These are phyloP conservation scores for Herminia tarsipennalis DNA, from an alignment of 2,888 invertebrate species.

Conservation along the genomic window DNA sequence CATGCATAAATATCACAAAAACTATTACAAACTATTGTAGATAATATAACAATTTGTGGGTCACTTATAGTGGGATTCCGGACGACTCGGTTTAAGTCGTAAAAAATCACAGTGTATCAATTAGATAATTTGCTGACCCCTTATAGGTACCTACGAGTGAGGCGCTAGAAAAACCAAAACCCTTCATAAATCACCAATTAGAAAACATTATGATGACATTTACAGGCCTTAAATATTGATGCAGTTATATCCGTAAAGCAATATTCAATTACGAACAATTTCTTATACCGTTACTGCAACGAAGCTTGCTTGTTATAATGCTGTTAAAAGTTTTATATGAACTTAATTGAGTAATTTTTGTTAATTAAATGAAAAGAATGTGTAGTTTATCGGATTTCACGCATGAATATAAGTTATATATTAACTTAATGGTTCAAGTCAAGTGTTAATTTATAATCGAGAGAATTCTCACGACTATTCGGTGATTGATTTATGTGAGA, in stretches of 20 bases:
- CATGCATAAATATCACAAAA: too few species aligned
- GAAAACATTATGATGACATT: background rate
- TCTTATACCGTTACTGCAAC: conserved; percentile 8
- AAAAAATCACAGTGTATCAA: too few species aligned
- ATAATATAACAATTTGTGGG: too few species aligned
- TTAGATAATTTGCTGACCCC: too few species aligned
- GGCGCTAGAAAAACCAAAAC: too few species aligned
- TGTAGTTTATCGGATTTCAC: conserved; percentile 22
- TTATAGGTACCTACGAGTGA: too few species aligned
- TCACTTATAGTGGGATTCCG: too few species aligned
- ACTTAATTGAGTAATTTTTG: conserved; percentile 32
- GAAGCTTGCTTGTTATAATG: conserved; percentile 17
- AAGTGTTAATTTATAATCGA: background rate
- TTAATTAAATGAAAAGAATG: conserved; percentile 22
- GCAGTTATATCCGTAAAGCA: background rate
- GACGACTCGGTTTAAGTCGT: too few species aligned
- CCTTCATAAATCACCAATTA: background rate
- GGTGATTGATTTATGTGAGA: background rate
- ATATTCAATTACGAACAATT: conserved; percentile 19
- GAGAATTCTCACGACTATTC: conserved; percentile 7
- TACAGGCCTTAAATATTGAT: background rate
- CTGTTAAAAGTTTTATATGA: conserved; percentile 20
- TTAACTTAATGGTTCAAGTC: background rate
- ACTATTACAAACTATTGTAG: too few species aligned
- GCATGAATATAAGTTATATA: conserved; percentile 1